Percentiles rank a stretch among this genome's conserved stretches.
Evolutionary conservation across 1,140 invertebrate species (phyloP).

Genomic region (Drosophila bocki): DNA sequence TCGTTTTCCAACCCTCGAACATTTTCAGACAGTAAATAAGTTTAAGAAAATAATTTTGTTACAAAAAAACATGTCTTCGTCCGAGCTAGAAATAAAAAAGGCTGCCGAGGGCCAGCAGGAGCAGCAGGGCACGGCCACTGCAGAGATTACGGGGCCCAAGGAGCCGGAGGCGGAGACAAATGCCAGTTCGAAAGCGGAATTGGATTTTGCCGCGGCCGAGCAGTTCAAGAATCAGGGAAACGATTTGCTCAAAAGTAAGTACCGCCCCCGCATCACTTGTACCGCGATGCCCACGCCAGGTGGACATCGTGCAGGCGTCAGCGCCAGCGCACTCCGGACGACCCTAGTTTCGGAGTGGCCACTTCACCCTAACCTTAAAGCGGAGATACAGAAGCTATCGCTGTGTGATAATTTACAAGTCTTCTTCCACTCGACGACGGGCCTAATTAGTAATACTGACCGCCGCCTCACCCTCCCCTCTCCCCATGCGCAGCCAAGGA

Average conservation of each 20-base stretch:
- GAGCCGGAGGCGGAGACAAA: constrained; percentile 49
- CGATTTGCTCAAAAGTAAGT: constrained; percentile 93
- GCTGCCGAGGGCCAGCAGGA: constrained; percentile 51
- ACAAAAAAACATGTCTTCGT: constrained; percentile 71
- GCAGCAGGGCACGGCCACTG: constrained; percentile 15
- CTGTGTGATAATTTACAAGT: constrained; percentile 62
- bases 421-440: constrained; percentile 1
- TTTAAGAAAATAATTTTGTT: constrained; percentile 66
- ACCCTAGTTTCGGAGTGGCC: constrained; percentile 27
- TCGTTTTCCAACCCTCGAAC: constrained; percentile 61
- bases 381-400: constrained; percentile 28
- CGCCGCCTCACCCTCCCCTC: background rate
- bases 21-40: constrained; percentile 78
- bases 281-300: background rate
- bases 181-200: constrained; percentile 41
- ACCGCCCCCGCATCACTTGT: background rate
- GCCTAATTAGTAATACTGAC: constrained; percentile 43
- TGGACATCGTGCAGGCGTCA: background rate
- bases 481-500: constrained; percentile 90
- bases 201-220: constrained; percentile 87
- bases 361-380: constrained; percentile 68
- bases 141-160: constrained; percentile 50
- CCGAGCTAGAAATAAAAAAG: constrained; percentile 64
- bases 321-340: constrained; percentile 1
- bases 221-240: constrained; percentile 94